These are phyloP conservation scores for Casuarius casuarius DNA, from an alignment of 2,113 vertebrate species.

Conservation along the genomic window DNA sequence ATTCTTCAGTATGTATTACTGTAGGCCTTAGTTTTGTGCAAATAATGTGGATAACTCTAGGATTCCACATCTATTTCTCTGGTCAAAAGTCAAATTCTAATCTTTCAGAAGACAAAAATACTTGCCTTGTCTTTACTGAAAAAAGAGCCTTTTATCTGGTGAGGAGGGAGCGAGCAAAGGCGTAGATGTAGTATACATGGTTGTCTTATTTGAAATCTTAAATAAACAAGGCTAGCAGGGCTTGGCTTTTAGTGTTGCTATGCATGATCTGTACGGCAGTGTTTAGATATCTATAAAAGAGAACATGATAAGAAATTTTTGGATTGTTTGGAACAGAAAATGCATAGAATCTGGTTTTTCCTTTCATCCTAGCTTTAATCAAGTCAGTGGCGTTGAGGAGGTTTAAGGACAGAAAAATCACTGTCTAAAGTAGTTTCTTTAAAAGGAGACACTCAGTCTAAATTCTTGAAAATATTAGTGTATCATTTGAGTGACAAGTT, in stretches of 20 bases:
- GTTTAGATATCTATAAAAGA: not conserved
- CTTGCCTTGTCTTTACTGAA: not conserved
- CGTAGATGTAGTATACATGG: not conserved
- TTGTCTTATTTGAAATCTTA: rapidly evolving
- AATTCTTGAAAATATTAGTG: not conserved
- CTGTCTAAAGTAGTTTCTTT: not conserved
- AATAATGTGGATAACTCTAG: not conserved
- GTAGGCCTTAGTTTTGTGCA: not conserved
- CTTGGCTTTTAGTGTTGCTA: not conserved
- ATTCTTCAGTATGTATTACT: not conserved
- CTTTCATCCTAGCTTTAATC: not conserved
- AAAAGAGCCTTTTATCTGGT: not conserved
- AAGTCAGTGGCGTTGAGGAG: not conserved
- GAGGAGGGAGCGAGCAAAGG: not conserved
- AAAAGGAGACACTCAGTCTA: not conserved
- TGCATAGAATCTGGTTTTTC: not conserved
- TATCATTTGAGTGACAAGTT: not conserved
- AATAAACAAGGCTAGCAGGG: not conserved
- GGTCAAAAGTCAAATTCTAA: not conserved
- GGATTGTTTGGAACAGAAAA: not conserved
- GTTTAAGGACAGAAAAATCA: not conserved
- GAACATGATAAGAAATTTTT: not conserved
- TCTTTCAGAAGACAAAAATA: not conserved
- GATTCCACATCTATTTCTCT: not conserved
- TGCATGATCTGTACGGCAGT: not conserved